Evolutionary conservation across 2,113 vertebrate species (phyloP).

Genomic region (western clawed frog (Xenopus tropicalis)): DNA sequence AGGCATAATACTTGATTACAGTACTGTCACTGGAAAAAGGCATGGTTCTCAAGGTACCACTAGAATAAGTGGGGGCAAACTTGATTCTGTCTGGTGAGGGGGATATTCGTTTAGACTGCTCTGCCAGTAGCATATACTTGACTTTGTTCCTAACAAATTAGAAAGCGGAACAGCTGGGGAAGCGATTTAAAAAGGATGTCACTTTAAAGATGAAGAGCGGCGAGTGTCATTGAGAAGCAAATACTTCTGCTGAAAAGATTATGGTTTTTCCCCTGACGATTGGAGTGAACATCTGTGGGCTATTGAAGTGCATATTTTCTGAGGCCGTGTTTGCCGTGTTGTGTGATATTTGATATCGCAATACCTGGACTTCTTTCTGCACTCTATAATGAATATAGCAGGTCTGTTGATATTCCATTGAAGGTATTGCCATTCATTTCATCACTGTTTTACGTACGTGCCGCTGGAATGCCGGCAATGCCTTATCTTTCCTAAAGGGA

Average conservation of each 20-base stretch:
- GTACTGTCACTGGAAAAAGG: too few species aligned
- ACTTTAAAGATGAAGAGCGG: constrained; percentile 52
- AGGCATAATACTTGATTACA: too few species aligned
- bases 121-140: constrained; percentile 67
- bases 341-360: constrained; percentile 40
- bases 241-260: constrained; percentile 46
- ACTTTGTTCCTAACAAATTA: constrained; percentile 56
- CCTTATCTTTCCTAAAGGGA: not conserved
- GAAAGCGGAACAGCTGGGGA: constrained; percentile 64
- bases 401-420: constrained; percentile 49
- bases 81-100: too few species aligned
- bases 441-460: constrained; percentile 57
- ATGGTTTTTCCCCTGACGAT: constrained; percentile 29
- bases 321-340: constrained; percentile 4
- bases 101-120: constrained; percentile 2
- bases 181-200: constrained; percentile 53
- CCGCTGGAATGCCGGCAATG: constrained; percentile 31
- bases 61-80: too few species aligned
- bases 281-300: constrained; percentile 4
- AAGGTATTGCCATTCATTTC: constrained; percentile 52
- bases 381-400: constrained; percentile 56
- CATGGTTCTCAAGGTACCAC: too few species aligned
- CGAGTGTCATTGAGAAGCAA: constrained; percentile 43
- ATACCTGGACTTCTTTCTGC: constrained; percentile 42
- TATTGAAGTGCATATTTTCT: constrained; percentile 42